Evolutionary conservation across 1,140 invertebrate genomes (phyloP).

Genomic region (Zaprionus capensis): DNA sequence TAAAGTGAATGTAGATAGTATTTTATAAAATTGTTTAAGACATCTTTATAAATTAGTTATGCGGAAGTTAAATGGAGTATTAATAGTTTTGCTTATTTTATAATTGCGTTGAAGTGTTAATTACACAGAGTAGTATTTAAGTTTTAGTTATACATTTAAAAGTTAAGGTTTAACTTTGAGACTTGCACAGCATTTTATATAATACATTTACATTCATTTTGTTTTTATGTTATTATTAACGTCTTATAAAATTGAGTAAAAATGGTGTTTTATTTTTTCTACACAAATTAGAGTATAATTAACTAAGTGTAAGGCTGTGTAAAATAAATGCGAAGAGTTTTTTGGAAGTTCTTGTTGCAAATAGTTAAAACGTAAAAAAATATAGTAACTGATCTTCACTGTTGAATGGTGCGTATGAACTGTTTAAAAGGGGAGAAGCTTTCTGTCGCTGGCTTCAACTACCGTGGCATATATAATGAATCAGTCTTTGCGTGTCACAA

Average conservation of each 20-base stretch:
- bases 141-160: constrained; percentile 61
- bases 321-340: constrained; percentile 15
- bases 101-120: constrained; percentile 19
- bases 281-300: constrained; percentile 58
- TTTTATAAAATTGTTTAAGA: not conserved
- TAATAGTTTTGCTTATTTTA: constrained; percentile 28
- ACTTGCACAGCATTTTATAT: constrained; percentile 76
- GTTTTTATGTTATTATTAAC: constrained; percentile 20
- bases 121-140: constrained; percentile 23
- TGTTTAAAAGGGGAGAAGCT: constrained; percentile 16
- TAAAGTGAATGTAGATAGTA: not conserved
- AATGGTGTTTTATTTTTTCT: constrained; percentile 44
- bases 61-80: not conserved
- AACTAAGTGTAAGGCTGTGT: constrained; percentile 49
- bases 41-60: not conserved
- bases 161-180: constrained; percentile 80
- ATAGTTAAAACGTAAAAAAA: constrained; percentile 27
- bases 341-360: constrained; percentile 6
- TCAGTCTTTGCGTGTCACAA: constrained; percentile 81
- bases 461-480: constrained; percentile 71
- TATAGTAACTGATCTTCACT: constrained; percentile 1
- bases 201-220: constrained; percentile 61
- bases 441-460: constrained; percentile 31
- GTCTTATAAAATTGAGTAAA: constrained; percentile 60
- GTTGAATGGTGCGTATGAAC: not conserved